Conservation (phyloP, 1,140 invertebrate species). For the Rhopalosiphum maidis region DNA sequence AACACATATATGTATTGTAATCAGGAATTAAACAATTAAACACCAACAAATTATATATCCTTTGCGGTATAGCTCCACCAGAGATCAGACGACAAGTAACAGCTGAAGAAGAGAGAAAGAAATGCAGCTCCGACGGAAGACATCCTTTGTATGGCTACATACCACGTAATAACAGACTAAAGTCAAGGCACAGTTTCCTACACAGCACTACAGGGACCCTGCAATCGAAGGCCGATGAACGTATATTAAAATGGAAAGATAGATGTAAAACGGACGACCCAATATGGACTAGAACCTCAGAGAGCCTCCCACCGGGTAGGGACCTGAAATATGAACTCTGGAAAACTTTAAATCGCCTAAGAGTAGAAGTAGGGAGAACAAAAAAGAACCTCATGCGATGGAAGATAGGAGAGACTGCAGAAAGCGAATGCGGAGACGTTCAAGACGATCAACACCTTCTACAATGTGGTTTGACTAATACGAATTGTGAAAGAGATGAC, state of each 20-base stretch:
- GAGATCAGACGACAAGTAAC: too few species aligned
- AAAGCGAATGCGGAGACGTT: not conserved
- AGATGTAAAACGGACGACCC: not conserved
- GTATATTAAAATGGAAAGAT: constrained; percentile 5
- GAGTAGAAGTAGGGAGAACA: constrained; percentile 22
- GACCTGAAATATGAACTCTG: not conserved
- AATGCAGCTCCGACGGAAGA: too few species aligned
- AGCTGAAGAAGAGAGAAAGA: too few species aligned
- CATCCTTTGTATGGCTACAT: too few species aligned
- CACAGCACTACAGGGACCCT: not conserved
- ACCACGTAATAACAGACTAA: not conserved
- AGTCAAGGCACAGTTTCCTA: constrained; percentile 12
- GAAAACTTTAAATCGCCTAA: not conserved
- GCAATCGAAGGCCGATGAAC: not conserved
- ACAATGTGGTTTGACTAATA: not conserved
- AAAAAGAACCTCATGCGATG: not conserved
- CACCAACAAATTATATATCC: too few species aligned
- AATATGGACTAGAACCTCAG: not conserved
- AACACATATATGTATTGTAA: too few species aligned
- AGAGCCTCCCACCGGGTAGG: not conserved
- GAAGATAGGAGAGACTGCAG: not conserved
- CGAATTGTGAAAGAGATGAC: constrained; percentile 2
- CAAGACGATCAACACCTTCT: not conserved
- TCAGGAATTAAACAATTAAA: too few species aligned
- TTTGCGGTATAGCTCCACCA: too few species aligned